phyloP scores from a whole-genome alignment of 1,140 invertebrate genomes.

The Microplitis mediator region DNA sequence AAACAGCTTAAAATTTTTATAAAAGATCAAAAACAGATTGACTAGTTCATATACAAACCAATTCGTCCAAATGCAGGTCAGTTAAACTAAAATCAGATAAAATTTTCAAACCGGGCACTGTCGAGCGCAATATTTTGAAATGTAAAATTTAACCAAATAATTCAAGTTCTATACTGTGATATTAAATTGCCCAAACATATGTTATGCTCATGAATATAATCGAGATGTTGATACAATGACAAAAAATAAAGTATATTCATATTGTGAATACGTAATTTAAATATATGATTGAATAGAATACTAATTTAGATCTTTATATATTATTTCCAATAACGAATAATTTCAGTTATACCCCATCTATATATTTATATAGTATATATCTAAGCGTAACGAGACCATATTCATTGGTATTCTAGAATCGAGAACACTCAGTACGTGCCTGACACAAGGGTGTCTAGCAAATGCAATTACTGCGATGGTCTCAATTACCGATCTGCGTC shows the following conservation, averaged over 20 bases:
- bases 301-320: not conserved
- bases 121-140: too few species aligned
- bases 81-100: too few species aligned
- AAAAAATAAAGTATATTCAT: not conserved
- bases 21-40: too few species aligned
- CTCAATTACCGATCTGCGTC: slow-evolving; percentile 51
- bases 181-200: too few species aligned
- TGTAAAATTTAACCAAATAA: too few species aligned
- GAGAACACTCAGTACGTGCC: slow-evolving; percentile 42
- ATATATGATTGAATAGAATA: not conserved
- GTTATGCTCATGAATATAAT: not conserved
- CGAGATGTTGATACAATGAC: not conserved
- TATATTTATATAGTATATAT: not conserved
- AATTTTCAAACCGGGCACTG: too few species aligned
- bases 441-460: slow-evolving; percentile 36
- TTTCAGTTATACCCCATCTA: not conserved
- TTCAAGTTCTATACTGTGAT: too few species aligned
- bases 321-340: not conserved
- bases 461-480: slow-evolving; percentile 51
- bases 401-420: slow-evolving; percentile 47
- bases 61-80: too few species aligned
- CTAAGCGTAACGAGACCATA: slow-evolving; percentile 37
- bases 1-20: too few species aligned
- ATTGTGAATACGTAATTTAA: not conserved
- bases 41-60: too few species aligned